Evolutionary conservation across 2,113 vertebrate species (phyloP), one percentile per base, ranked within the genome.

Genomic region (Calyptommatus sinebrachiatus): DNA sequence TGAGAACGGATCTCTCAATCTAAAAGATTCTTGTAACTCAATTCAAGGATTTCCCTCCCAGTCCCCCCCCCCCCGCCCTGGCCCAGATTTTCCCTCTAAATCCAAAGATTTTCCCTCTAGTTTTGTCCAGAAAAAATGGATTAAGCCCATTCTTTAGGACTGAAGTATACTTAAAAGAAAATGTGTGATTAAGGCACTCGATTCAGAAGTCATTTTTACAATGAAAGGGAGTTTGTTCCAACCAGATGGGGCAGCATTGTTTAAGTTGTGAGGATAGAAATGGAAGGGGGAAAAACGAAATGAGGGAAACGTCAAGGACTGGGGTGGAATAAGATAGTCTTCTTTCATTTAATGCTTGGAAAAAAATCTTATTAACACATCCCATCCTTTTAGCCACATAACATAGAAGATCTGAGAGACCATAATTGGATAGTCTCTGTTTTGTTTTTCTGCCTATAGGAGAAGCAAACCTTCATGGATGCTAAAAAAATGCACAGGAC

Each of bases 171-270:
- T 41, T 41, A 41, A 41, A 5, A 41, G 35, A 41, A 41, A 41
- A 41, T 41, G 35, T 41, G 35, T 41, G 35, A 5, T 41, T 41
- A 41, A 41, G 35, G 35, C 35, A 41, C 35, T 41, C 35, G 35
- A n/a, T 78, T 70, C 50, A n/a, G 6, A n/a, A 60, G 50, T 70
- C 20, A 29, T 75, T 60, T 61, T 41, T 67, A 57, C 16, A 50
- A 28, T 24, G 29, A n/a, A 81, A 20, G 9, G 26, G 31, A 24
- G 2, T 28, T 57, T 26, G 11, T 45, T 74, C 63, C 72, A 81
- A 68, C 72, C 50, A 69, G 31, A 46, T 50, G 35, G 50, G 79
- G 79, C 79, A 81, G 79, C 79, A 69, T 81, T 63, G 72, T 11
- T 26, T 46, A 75, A 81, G 48, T 21, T 31, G 74, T 31, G 31